Evolutionary conservation across 2,888 invertebrate genomes (phyloP).

Genomic region (Agrilus cyanescens): DNA sequence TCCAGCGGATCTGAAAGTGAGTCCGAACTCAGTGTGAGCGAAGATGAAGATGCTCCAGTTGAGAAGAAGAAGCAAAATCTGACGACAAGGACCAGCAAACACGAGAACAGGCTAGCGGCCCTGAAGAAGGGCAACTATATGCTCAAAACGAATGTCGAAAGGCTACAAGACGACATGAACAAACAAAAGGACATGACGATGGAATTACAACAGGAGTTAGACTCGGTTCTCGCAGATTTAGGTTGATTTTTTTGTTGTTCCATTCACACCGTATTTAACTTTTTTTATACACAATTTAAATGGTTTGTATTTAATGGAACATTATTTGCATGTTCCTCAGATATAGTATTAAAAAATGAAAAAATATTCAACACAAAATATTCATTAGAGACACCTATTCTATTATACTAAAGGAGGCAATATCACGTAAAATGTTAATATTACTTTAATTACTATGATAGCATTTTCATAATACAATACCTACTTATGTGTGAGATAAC

Average conservation of each 20-base stretch:
- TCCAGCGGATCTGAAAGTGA: conserved; percentile 51
- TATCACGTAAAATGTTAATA: too few relatives aligned
- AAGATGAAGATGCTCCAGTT: conserved; percentile 51
- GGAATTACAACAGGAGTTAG: conserved; percentile 68
- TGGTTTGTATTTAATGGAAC: too few relatives aligned
- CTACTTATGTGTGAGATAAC: too few relatives aligned
- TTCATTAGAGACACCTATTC: too few relatives aligned
- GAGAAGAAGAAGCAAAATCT: conserved; percentile 57
- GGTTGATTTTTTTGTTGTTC: conserved; percentile 40
- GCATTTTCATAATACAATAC: too few relatives aligned
- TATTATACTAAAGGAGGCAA: too few relatives aligned
- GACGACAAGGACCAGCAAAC: conserved; percentile 53
- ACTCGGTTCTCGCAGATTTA: conserved; percentile 75
- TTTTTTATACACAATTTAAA: too few relatives aligned
- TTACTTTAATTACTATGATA: too few relatives aligned
- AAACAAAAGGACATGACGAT: conserved; percentile 72
- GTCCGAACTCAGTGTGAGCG: conserved; percentile 45
- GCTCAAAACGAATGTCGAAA: conserved; percentile 77
- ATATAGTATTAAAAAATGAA: too few relatives aligned
- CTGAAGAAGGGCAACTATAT: conserved; percentile 81
- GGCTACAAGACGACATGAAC: conserved; percentile 73
- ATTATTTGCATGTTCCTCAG: too few relatives aligned
- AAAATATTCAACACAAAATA: too few relatives aligned
- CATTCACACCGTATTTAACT: too few relatives aligned
- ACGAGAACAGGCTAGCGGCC: conserved; percentile 67